Evolutionary conservation across 2,797 vertebrate genomes (phyloP), one percentile per base, ranked within the genome.

Genomic region (Coendou prehensilis): DNA sequence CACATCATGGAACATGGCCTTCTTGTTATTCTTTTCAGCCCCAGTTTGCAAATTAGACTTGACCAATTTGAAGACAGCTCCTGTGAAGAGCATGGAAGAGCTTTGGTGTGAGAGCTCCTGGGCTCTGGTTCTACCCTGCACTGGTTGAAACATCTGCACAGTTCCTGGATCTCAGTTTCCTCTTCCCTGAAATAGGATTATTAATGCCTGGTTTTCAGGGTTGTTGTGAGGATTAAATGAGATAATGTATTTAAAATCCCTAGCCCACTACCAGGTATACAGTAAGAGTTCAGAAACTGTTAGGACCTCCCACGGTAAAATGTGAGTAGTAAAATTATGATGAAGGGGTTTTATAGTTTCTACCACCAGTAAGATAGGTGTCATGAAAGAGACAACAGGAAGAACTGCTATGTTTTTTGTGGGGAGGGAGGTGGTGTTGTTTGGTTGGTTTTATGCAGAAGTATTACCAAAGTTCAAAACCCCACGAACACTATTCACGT

Each of bases 1-100:
- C 96, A 94, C 7, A 79, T 59, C 84, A 93, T 56, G 37, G 37
- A 8, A 89, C 89, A 91, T 84, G 93, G 93, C 73, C 56, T 83
- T 73, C 87, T 73, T 89, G 79, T 81, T 79, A 37, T 33, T 45
- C 20, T 61, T 76, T 85, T 78, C 11, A 67, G 67, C 15, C 33
- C 33, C 23, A 45, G 45, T 17, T 56, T 67, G 79, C 30, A 41
- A 76, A 56, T 45, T 45, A 30, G 28, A 52, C 33, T 10, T 54
- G 11, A 78, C n/a, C 86, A 67, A 26, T 17, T 4, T 67, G 73
- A 23, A 11, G 41, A 61, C 45, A 67, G 50, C 67, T 88, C 92
- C 28, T 61, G 50, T 59, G 61, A 85, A 92, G 61, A 67, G 41
- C 11, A 30, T 0, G 10, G 22, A 63, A 61, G 57, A 41, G 22